Percentiles rank a stretch among this genome's conserved stretches.
Evolutionary conservation across 1,140 invertebrate genomes (phyloP).

Genomic region (Parasteatoda tepidariorum): DNA sequence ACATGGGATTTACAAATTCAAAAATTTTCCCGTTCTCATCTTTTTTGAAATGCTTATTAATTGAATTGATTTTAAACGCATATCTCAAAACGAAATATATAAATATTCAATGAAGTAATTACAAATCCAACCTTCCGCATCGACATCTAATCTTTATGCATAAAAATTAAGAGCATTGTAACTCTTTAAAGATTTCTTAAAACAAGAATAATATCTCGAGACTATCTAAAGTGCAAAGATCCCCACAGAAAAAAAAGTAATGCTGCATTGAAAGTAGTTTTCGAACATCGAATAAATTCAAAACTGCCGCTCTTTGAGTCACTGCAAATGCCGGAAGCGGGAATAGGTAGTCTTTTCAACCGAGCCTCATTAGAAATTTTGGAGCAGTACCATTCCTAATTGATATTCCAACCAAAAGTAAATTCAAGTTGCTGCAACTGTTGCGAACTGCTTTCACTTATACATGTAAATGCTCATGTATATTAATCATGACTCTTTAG

Average conservation of each 20-base stretch:
- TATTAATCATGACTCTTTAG: slow-evolving; percentile 56
- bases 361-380: slow-evolving; percentile 55
- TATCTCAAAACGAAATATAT: slow-evolving; percentile 1
- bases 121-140: slow-evolving; percentile 1
- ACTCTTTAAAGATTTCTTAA: background rate
- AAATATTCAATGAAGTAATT: slow-evolving; percentile 42
- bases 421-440: slow-evolving; percentile 50
- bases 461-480: slow-evolving; percentile 59
- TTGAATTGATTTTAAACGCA: slow-evolving; percentile 26
- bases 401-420: slow-evolving; percentile 57
- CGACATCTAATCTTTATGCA: slow-evolving; percentile 2
- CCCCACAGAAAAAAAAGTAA: slow-evolving; percentile 26
- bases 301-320: slow-evolving; percentile 14
- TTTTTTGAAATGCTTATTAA: slow-evolving; percentile 1
- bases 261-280: background rate
- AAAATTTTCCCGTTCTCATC: too few species aligned
- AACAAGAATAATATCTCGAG: background rate
- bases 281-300: slow-evolving; percentile 24
- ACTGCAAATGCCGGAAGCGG: slow-evolving; percentile 21
- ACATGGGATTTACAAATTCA: too few species aligned
- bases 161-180: slow-evolving; percentile 6
- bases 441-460: slow-evolving; percentile 37
- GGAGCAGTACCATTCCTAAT: slow-evolving; percentile 37
- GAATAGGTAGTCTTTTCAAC: slow-evolving; percentile 41
- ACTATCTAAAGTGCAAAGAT: slow-evolving; percentile 30